A percentile compares a stretch with the other conserved stretches of the same genome.
Conservation (phyloP, 2,113 vertebrate genomes). For the Struthio camelus region DNA sequence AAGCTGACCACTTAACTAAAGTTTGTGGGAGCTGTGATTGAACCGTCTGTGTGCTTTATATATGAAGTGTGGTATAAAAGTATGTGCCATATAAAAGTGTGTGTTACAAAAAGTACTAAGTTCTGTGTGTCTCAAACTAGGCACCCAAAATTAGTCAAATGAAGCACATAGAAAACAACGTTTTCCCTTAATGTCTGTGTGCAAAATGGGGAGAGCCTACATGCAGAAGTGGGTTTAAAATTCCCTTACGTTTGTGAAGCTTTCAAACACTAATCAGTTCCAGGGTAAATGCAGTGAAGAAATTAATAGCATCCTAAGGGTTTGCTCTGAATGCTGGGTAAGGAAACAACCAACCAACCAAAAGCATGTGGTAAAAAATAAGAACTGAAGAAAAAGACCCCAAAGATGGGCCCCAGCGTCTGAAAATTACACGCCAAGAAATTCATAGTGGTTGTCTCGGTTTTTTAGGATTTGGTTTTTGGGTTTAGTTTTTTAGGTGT, state of each 20-base stretch:
- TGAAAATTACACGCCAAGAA: no score
- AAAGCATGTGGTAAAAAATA: background rate
- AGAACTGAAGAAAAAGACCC: background rate
- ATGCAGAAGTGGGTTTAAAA: background rate
- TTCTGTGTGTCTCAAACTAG: background rate
- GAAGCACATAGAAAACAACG: background rate
- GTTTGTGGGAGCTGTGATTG: background rate
- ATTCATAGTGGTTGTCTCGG: background rate
- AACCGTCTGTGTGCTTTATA: background rate
- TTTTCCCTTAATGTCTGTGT: background rate
- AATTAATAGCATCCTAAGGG: background rate
- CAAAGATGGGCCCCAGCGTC: fast-evolving
- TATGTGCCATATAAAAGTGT: fast-evolving
- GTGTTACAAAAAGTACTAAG: background rate
- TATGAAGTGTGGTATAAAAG: fast-evolving
- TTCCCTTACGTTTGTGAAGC: background rate
- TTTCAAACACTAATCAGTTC: background rate
- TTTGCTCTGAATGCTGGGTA: background rate
- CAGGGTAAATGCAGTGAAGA: no score
- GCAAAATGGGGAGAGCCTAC: background rate
- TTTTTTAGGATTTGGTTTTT: background rate
- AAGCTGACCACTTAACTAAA: background rate
- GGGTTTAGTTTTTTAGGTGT: background rate
- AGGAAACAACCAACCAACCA: background rate
- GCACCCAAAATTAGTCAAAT: background rate